These are phyloP conservation scores for Semaprochilodus insignis DNA, from an alignment of 2,797 vertebrate genomes.

Conservation along the genomic window DNA sequence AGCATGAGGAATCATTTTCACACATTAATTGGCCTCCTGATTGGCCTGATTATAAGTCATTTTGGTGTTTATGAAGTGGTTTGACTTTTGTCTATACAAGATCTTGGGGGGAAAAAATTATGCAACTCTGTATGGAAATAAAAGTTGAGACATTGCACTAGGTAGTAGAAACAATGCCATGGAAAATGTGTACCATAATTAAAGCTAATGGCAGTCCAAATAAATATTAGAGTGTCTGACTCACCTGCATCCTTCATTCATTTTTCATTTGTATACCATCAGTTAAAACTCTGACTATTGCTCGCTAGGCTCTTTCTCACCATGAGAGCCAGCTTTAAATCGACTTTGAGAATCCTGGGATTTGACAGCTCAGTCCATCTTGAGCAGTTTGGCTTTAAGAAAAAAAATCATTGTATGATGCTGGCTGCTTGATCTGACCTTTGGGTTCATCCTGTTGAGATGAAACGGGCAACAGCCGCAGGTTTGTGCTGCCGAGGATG, in stretches of 20 bases:
- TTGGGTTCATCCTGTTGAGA: constrained; percentile 47
- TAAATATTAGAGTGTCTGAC: no score
- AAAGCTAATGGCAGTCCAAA: no score
- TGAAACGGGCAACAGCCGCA: constrained; percentile 19
- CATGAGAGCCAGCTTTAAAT: constrained; percentile 11
- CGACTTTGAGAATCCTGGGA: constrained; percentile 29
- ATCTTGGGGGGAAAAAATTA: no score
- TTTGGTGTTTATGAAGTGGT: no score
- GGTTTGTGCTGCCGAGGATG: constrained; percentile 13
- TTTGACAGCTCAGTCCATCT: constrained; percentile 35
- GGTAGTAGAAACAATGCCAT: no score
- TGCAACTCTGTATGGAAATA: no score
- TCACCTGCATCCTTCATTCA: background rate
- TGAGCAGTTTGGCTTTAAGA: constrained; percentile 19
- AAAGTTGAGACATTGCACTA: no score
- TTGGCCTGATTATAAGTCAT: no score
- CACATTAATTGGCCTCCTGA: no score
- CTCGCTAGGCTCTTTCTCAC: background rate
- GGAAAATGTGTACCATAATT: no score
- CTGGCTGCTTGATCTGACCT: constrained; percentile 47
- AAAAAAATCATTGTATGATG: constrained; percentile 35
- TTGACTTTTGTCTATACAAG: no score
- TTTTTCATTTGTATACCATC: background rate
- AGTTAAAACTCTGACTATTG: constrained; percentile 4
- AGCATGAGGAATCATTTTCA: no score